Conservation (phyloP, 2,888 invertebrate genomes). For the Cotesia congregata region DNA sequence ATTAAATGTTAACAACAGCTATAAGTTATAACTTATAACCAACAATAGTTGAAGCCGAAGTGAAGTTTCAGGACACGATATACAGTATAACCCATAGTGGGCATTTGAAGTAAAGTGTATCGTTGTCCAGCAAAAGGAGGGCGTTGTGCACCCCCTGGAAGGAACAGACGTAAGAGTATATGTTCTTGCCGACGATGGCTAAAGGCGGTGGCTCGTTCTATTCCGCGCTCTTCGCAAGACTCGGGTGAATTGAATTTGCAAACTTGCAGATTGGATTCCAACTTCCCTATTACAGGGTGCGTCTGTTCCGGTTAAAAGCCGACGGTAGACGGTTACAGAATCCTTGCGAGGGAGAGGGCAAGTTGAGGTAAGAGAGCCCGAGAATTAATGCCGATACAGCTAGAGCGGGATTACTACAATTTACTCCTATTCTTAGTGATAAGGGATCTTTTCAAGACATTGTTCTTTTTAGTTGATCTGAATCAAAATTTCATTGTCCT, state of each 20-base stretch:
- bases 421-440: not conserved
- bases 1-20: not conserved
- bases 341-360: conserved; percentile 28
- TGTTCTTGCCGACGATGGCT: conserved; percentile 35
- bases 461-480: not conserved
- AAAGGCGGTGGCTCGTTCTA: conserved; percentile 29
- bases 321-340: conserved; percentile 43
- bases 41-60: not conserved
- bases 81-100: not conserved
- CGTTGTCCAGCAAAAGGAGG: conserved; percentile 19
- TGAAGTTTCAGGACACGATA: not conserved
- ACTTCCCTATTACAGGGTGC: conserved; percentile 71
- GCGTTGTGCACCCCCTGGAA: conserved; percentile 5
- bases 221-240: conserved; percentile 54
- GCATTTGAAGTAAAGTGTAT: not conserved
- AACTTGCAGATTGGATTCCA: conserved; percentile 71
- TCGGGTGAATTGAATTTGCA: conserved; percentile 70
- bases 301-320: conserved; percentile 71
- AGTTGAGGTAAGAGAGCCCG: conserved; percentile 45
- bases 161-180: not conserved
- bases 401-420: conserved; percentile 66
- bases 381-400: conserved; percentile 70
- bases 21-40: not conserved
- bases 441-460: not conserved
- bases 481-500: not conserved